Evolutionary conservation across 64 coral and sea anemone species (phyloP), one percentile per base, ranked within the genome.

Genomic region (Dendrophyllia cribrosa): DNA sequence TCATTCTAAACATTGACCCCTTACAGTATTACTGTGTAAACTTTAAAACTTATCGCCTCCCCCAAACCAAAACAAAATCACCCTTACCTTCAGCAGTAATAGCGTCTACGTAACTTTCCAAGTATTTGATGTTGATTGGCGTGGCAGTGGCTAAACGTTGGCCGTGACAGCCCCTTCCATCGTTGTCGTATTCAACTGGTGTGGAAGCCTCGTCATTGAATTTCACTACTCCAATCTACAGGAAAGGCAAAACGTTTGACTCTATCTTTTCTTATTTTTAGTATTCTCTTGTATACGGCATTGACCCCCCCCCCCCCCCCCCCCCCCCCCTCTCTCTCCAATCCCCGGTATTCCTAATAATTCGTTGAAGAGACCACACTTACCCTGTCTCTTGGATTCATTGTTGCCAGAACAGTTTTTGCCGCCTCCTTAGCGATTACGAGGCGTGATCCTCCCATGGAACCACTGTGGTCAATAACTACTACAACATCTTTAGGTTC

Each of bases 321-420:
- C 34, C 34, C 34, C 34, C 34, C 2, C 34, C 34, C 34, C 34
- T 34, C 34, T 34, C 34, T 34, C 34, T 34, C 34, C 34, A 34
- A 34, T 34, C 34, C 34, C 34, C 0, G 2, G 34, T 34, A 34
- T 34, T 34, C 34, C 34, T 34, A 2, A 34, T 34, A 34, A 34
- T 34, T 34, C 53, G 53, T 56, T 56, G 53, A 34, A 34, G 34
- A 2, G 53, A 56, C 2, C 9, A 19, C 55, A 56, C 79, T 77
- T 86, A 95, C 93, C 69, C 79, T 58, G 26, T 95, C 93, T 59
- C 87, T 43, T 59, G 93, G 87, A 20, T 95, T 95, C 93, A 90
- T 81, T 67, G 93, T 90, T 11, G 62, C 78, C 11, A 95, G 44
- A 23, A 95, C 70, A 3, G 93, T 84, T 86, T 94, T 89, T 21